phyloP scores from a whole-genome alignment of 2,797 vertebrate genomes.

The Melanotaenia maccullochi region DNA sequence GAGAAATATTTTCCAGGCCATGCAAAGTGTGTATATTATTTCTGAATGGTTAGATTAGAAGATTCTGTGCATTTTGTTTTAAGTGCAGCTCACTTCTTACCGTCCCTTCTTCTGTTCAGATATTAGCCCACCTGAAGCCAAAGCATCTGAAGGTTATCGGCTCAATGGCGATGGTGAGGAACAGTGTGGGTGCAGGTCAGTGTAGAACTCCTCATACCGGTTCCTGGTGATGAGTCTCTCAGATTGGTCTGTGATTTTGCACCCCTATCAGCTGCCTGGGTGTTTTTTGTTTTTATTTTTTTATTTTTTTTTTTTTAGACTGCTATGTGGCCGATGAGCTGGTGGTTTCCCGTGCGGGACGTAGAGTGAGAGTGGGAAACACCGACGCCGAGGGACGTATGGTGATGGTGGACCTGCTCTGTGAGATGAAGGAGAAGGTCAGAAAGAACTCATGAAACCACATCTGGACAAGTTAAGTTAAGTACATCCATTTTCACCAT shows the following conservation, averaged over 20 bases:
- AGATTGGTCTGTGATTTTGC: background rate
- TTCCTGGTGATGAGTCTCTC: background rate
- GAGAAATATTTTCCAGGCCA: background rate
- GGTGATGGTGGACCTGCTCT: conserved; percentile 88
- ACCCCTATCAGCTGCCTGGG: background rate
- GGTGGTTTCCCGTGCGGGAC: conserved; percentile 82
- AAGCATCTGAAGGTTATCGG: conserved; percentile 84
- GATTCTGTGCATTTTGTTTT: background rate
- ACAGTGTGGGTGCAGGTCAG: conserved; percentile 87
- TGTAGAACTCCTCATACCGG: background rate
- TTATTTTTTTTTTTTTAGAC: conserved; percentile 56
- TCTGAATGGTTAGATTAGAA: background rate
- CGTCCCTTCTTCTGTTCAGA: conserved; percentile 54
- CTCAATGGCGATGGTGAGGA: conserved; percentile 88
- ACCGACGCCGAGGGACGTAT: conserved; percentile 88
- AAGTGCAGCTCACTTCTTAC: background rate
- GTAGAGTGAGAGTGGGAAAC: conserved; percentile 86
- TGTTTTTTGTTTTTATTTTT: conserved; percentile 5
- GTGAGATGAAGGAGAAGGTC: conserved; percentile 89
- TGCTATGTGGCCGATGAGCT: conserved; percentile 88
- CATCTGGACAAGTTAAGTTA: background rate
- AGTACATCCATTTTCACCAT: background rate
- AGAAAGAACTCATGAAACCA: background rate
- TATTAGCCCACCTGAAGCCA: conserved; percentile 82
- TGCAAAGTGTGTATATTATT: background rate